Evolutionary conservation across 2,797 vertebrate genomes (phyloP), one percentile per base, ranked within the genome.

Genomic region (Tauraco hartlaubi): DNA sequence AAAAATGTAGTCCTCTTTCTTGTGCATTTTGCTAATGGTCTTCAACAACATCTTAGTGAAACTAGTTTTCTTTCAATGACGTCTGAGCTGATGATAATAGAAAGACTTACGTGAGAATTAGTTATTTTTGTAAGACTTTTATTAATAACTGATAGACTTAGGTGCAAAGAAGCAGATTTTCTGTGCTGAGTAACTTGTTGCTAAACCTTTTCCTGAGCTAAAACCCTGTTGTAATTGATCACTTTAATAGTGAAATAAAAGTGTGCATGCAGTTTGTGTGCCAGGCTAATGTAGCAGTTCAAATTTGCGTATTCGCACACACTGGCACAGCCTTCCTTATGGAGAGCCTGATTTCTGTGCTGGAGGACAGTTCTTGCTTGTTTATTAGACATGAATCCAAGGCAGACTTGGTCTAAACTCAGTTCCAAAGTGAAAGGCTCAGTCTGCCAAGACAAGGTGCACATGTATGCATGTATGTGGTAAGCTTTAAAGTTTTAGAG

Each of bases 131-230:
- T 71, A 54, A 79, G 86, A 23, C 37, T 86, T 81, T 73, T 37
- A 43, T 15, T 59, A 48, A 79, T 76, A 67, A 41, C 37, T 31
- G n/a, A 39, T 43, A 74, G 73, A 31, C 51, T 62, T 62, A 31
- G 31, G 78, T 74, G 69, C 75, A 78, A 61, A 88, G 73, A 19
- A 84, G 37, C 85, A 68, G 85, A 61, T 80, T 90, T 77, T 56
- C 39, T 64, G 15, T 48, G 63, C 21, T 29, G 78, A 74, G 79
- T 64, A 29, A 79, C 64, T 92, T 72, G 75, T 80, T 75, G 68
- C 85, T 94, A 88, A 94, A 63, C 58, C 44, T 89, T 56, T 90
- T 77, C 71, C 5, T 28, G 64, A 83, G 68, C 49, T 80, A 48
- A 91, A 85, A 35, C 56, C 46, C 48, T 83, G 48, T n/a, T 80